Percentiles rank a stretch among this genome's conserved stretches.
Conservation (phyloP, 2,797 vertebrate genomes). For the Dermochelys coriacea region DNA sequence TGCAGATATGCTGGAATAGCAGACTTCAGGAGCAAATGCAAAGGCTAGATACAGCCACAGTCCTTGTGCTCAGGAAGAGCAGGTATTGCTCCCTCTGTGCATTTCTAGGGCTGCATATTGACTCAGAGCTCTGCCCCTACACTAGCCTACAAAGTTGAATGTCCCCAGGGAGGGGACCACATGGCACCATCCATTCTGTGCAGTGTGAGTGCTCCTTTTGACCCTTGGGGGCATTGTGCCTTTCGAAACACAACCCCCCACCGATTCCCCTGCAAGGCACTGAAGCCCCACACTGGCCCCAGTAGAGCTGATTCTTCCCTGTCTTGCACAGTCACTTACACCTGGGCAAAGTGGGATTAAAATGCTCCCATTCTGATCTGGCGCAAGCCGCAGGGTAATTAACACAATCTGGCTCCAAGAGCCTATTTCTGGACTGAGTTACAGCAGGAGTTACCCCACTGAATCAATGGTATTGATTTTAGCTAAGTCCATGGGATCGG, state of each 20-base stretch:
- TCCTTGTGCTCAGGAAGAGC: background rate
- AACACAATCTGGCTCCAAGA: background rate
- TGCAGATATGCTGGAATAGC: background rate
- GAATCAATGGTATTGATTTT: background rate
- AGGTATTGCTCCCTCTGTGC: background rate
- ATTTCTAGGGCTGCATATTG: background rate
- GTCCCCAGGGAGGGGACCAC: background rate
- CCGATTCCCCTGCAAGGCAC: background rate
- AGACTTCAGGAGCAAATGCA: background rate
- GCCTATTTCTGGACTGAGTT: fast-evolving
- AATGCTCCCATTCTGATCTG: background rate
- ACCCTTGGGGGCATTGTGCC: background rate
- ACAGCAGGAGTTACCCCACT: background rate
- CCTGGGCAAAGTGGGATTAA: background rate
- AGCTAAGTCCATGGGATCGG: fast-evolving
- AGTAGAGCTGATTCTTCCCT: background rate
- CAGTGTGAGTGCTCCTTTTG: background rate
- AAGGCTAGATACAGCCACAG: background rate
- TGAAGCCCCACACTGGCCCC: too few relatives aligned
- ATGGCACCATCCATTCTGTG: background rate
- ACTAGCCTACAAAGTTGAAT: background rate
- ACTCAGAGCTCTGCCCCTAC: background rate
- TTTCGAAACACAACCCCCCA: background rate
- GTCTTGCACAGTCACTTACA: background rate
- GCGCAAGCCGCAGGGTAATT: fast-evolving